Conservation (phyloP, 1,140 invertebrate genomes). For the Nasonia longicornis region DNA sequence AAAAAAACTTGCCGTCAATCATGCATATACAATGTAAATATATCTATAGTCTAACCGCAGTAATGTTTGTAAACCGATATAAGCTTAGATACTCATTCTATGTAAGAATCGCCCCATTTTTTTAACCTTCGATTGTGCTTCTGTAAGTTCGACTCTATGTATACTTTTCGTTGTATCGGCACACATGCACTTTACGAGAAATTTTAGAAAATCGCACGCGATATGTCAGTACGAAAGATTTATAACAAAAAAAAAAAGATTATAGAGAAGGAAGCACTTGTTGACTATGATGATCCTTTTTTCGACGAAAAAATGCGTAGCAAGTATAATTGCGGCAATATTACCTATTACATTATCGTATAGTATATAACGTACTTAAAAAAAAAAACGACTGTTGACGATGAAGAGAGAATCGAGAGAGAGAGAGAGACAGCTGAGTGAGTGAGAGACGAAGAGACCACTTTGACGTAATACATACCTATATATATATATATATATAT, state of each 20-base stretch:
- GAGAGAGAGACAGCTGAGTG: neutral
- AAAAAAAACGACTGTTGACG: slow-evolving; percentile 23
- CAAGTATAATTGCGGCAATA: slow-evolving; percentile 31
- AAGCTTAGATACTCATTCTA: slow-evolving; percentile 6
- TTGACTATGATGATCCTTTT: slow-evolving; percentile 14
- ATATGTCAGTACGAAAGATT: neutral
- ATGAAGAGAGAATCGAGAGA: slow-evolving; percentile 5
- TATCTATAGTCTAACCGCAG: neutral
- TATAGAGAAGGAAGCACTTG: neutral
- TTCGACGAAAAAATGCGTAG: slow-evolving; percentile 18
- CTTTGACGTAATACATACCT: slow-evolving; percentile 17
- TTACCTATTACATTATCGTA: slow-evolving; percentile 30
- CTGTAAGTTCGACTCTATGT: slow-evolving; percentile 7
- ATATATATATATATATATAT: neutral
- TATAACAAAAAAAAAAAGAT: neutral
- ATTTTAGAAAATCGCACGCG: neutral
- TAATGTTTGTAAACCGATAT: slow-evolving; percentile 16
- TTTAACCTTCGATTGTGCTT: slow-evolving; percentile 8
- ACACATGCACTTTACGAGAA: neutral
- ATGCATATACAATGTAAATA: neutral
- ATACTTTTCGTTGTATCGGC: neutral
- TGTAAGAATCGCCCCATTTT: neutral
- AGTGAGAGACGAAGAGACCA: slow-evolving; percentile 29
- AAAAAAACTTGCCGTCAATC: slow-evolving; percentile 20
- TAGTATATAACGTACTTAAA: neutral